A percentile compares a stretch with the other conserved stretches of the same genome.
Conservation (phyloP, 1,140 invertebrate genomes). For the Philaenus spumarius region DNA sequence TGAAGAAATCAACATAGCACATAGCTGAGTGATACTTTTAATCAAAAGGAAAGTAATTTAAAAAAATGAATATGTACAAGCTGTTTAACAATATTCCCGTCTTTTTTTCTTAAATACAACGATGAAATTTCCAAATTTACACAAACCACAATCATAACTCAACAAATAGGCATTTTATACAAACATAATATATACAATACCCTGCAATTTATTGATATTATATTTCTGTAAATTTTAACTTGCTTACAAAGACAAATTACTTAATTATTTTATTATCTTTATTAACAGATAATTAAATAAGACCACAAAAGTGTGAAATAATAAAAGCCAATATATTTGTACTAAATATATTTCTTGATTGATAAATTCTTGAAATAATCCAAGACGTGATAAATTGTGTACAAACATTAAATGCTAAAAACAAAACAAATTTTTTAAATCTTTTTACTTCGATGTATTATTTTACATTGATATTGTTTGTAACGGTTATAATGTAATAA, state of each 20-base stretch:
- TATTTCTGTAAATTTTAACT: background rate
- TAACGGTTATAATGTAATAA: no score
- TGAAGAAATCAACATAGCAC: no score
- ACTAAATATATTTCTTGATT: no score
- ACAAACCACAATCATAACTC: background rate
- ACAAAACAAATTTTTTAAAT: no score
- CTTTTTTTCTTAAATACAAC: slow-evolving; percentile 20
- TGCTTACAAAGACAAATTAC: no score
- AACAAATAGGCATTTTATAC: slow-evolving; percentile 11
- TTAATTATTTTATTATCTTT: no score
- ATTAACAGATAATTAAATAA: background rate
- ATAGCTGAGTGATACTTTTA: slow-evolving; percentile 22
- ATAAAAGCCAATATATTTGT: no score
- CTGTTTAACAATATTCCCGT: slow-evolving; percentile 1
- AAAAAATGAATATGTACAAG: slow-evolving; percentile 29
- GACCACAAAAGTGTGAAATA: background rate
- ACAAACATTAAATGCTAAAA: no score
- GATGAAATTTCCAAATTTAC: slow-evolving; percentile 8
- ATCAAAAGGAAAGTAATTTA: slow-evolving; percentile 28
- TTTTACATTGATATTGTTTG: no score
- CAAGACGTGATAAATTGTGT: no score
- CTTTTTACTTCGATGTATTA: no score
- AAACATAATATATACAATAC: slow-evolving; percentile 16
- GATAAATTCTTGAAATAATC: no score
- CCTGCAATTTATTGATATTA: slow-evolving; percentile 2